Evolutionary conservation across 64 coral and sea anemone genomes (phyloP).

Genomic region (Cladopsammia gracilis): DNA sequence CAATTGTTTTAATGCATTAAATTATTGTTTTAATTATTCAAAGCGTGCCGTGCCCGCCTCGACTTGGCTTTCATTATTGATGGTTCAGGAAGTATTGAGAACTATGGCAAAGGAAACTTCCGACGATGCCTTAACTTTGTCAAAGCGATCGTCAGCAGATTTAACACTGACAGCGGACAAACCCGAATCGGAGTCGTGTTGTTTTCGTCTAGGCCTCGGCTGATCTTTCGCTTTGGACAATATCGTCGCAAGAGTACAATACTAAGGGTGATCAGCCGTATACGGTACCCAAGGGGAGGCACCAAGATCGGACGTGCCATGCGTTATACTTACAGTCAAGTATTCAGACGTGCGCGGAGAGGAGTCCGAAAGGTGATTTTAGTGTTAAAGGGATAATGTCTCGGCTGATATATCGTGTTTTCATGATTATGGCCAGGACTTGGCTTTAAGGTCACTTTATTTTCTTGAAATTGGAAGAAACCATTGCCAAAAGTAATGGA

Average conservation of each 20-base stretch:
- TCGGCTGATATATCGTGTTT: background rate
- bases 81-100: slow-evolving; percentile 78
- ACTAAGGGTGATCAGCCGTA: slow-evolving; percentile 13
- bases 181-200: slow-evolving; percentile 59
- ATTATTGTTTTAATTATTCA: background rate
- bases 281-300: slow-evolving; percentile 74
- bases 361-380: slow-evolving; percentile 53
- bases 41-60: slow-evolving; percentile 63
- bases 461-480: too few species aligned
- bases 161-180: slow-evolving; percentile 41
- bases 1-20: too few species aligned
- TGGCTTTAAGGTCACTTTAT: too few species aligned
- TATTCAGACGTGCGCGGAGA: slow-evolving; percentile 52
- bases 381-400: background rate
- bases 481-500: too few species aligned
- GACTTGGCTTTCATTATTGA: slow-evolving; percentile 80
- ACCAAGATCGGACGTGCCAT: slow-evolving; percentile 62
- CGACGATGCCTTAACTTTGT: slow-evolving; percentile 67
- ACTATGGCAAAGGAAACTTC: slow-evolving; percentile 70
- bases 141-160: slow-evolving; percentile 28
- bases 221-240: slow-evolving; percentile 59
- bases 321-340: slow-evolving; percentile 9
- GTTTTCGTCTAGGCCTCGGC: slow-evolving; percentile 41
- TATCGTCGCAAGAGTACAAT: slow-evolving; percentile 34
- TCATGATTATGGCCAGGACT: too few species aligned